Percentiles rank a stretch among this genome's conserved stretches.
phyloP scores from a whole-genome alignment of 2,888 invertebrate genomes.

The Cryptus viduatorius region DNA sequence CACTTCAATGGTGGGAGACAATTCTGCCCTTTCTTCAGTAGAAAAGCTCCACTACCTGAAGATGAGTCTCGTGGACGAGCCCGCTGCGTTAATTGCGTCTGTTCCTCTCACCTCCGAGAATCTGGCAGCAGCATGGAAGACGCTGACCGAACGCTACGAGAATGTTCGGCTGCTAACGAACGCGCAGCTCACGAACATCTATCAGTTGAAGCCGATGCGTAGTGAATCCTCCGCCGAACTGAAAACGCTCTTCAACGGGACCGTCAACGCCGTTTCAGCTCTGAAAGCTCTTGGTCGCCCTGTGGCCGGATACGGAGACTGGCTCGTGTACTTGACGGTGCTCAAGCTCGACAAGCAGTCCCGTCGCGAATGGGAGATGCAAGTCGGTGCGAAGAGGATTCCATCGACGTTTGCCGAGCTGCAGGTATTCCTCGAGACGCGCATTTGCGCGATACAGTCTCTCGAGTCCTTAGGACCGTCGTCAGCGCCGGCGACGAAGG shows the following conservation, averaged over 20 bases:
- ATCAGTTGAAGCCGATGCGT: neutral
- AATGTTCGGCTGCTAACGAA: neutral
- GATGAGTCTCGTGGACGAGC: too few species aligned
- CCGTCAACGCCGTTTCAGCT: neutral
- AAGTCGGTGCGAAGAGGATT: neutral
- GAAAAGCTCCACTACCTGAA: too few species aligned
- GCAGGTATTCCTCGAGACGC: neutral
- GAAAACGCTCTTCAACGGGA: neutral
- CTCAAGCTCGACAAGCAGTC: constrained; percentile 15
- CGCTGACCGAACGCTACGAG: constrained; percentile 2
- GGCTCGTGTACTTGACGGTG: neutral
- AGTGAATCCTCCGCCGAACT: neutral
- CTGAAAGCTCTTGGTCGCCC: neutral
- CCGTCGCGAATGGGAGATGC: constrained; percentile 8
- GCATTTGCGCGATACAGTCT: neutral
- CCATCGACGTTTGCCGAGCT: neutral
- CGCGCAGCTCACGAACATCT: neutral
- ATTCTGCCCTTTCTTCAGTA: too few species aligned
- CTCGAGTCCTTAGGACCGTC: neutral
- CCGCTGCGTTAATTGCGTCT: too few species aligned
- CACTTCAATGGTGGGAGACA: too few species aligned
- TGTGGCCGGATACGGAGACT: neutral
- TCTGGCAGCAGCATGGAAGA: too few species aligned
- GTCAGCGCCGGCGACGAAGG: neutral
- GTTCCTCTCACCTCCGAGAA: too few species aligned